phyloP scores from a whole-genome alignment of 2,113 vertebrate genomes.

The Upupa epops region DNA sequence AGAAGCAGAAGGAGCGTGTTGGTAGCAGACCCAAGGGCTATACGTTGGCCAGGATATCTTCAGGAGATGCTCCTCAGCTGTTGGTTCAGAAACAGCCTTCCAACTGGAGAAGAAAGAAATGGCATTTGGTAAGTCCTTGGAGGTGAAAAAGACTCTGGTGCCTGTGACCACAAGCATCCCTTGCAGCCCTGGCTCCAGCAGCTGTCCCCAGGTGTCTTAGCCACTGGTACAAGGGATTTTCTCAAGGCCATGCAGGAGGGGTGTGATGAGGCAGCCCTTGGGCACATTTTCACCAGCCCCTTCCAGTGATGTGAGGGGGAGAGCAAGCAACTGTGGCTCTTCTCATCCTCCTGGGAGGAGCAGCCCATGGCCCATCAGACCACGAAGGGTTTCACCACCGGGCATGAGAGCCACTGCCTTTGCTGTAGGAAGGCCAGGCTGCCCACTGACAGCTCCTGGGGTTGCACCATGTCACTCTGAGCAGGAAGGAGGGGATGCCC shows the following conservation, averaged over 20 bases:
- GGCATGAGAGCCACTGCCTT: rapidly evolving
- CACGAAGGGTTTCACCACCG: neutral
- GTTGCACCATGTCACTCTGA: neutral
- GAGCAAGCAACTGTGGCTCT: rapidly evolving
- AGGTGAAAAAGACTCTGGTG: rapidly evolving
- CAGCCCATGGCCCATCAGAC: neutral
- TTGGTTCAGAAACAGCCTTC: neutral
- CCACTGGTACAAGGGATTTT: neutral
- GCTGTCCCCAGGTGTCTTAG: neutral
- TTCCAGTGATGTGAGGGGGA: rapidly evolving
- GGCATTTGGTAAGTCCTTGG: neutral
- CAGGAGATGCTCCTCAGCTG: neutral
- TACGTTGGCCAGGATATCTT: neutral
- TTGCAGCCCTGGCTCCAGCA: neutral
- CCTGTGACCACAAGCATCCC: rapidly evolving
- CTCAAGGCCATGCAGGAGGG: neutral
- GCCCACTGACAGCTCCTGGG: neutral
- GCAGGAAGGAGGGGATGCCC: neutral
- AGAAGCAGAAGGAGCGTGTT: neutral
- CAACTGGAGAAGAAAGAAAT: neutral
- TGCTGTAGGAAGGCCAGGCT: neutral
- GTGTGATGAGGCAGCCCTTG: neutral
- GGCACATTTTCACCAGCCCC: neutral
- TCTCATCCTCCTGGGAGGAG: neutral
- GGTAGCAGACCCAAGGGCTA: neutral